Evolutionary conservation across 2,797 vertebrate genomes (phyloP), one percentile per base, ranked within the genome.

Genomic region (Parotocinclus haroldoi): DNA sequence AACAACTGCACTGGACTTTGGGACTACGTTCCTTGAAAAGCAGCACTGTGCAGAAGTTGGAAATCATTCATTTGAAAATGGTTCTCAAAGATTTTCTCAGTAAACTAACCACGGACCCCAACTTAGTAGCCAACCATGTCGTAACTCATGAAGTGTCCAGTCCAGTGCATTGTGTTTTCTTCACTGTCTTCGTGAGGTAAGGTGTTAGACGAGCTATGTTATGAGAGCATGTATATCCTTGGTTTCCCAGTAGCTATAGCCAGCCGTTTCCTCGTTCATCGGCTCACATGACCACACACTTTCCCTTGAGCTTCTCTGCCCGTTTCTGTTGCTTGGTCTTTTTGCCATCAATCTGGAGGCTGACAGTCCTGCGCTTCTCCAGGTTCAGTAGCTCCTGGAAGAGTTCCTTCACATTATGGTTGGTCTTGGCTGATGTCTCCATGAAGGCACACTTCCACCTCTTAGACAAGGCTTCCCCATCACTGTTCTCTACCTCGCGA

Each of bases 401-500:
- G 76, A 98, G 94, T 92, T 98, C 96, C 64, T 95, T 96, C 45
- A 98, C 94, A 8, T 98, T 98, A 90, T 98, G 92, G 89, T 98
- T 97, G 88, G 95, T 96, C 89, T 98, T 98, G 86, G 96, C 96
- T 0, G 96, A 98, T 3, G 96, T 98, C 87, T 98, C 96, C 95
- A 98, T 98, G 85, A 98, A 98, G 81, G 95, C 94, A 73, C 96
- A 98, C 75, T 96, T 96, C 96, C 96, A 98, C 81, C 91, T 90
- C 86, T 90, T 92, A 68, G 96, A 94, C 91, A 95, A 46, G 1
- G 95, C 94, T 79, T 98, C 95, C 0, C 95, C 95, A 3, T 96
- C 94, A 52, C 88, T 84, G 65, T 92, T 91, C 80, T 96, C 93
- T 84, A 98, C 93, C 83, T 98, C 95, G 10, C 95, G 87, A 89